A percentile compares a stretch with the other conserved stretches of the same genome.
phyloP scores from a whole-genome alignment of 2,888 invertebrate genomes.

The Myopa testacea region DNA sequence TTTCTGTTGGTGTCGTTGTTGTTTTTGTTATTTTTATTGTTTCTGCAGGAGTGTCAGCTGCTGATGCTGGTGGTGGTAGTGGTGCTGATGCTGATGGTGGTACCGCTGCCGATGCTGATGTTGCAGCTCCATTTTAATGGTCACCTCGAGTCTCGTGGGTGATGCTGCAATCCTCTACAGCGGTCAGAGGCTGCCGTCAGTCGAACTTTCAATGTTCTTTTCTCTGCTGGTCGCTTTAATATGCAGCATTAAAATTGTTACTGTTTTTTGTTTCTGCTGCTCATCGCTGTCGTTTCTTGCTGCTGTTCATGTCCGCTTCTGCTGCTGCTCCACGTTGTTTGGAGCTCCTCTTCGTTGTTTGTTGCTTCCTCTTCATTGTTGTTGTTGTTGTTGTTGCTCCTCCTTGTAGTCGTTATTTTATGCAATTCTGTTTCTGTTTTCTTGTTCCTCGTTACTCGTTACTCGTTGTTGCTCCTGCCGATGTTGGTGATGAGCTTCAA shows the following conservation, averaged over 20 bases:
- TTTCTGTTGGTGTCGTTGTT: constrained; percentile 6
- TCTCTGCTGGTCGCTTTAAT: background rate
- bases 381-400: background rate
- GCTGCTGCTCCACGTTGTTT: background rate
- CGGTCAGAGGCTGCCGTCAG: background rate
- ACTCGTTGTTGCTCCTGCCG: background rate
- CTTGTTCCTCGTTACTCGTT: constrained; percentile 2
- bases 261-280: too few species aligned
- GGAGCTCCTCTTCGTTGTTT: background rate
- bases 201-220: background rate
- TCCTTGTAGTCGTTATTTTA: background rate
- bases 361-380: background rate
- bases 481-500: background rate
- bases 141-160: background rate
- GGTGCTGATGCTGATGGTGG: constrained; percentile 5
- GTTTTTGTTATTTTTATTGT: constrained; percentile 1
- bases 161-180: background rate
- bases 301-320: too few species aligned
- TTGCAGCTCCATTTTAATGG: constrained; percentile 2
- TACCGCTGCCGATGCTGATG: constrained; percentile 3
- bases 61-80: background rate
- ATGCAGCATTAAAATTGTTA: background rate
- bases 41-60: constrained; percentile 2
- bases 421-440: background rate
- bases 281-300: too few species aligned